phyloP scores from a whole-genome alignment of 2,113 vertebrate genomes.

The Zosterops lateralis region DNA sequence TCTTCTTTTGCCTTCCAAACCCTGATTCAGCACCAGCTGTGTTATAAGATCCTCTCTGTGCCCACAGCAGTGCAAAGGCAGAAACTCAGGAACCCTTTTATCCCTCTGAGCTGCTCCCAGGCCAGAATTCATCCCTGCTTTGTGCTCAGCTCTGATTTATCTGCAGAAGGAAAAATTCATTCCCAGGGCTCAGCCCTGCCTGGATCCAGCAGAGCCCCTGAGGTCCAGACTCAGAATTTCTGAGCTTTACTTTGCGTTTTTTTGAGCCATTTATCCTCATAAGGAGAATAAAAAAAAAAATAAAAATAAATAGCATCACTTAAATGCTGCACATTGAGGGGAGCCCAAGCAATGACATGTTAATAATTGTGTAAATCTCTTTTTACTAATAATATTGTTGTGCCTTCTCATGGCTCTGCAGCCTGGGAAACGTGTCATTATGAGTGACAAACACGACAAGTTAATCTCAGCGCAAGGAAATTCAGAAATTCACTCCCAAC shows the following conservation, averaged over 20 bases:
- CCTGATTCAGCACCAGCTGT: background rate
- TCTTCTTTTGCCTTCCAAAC: background rate
- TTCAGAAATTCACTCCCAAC: background rate
- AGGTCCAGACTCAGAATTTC: background rate
- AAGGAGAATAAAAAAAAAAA: background rate
- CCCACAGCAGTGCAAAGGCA: background rate
- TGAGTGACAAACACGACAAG: slow-evolving; percentile 40
- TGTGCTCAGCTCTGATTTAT: background rate
- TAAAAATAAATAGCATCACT: background rate
- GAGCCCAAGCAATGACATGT: background rate
- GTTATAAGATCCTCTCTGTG: background rate
- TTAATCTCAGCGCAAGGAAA: slow-evolving; percentile 4
- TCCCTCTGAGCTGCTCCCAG: background rate
- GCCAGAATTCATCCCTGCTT: background rate
- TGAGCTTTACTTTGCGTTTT: background rate
- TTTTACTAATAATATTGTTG: background rate
- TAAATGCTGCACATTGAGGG: background rate
- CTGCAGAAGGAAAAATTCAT: background rate
- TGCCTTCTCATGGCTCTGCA: background rate
- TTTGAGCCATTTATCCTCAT: background rate
- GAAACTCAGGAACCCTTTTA: accelerated
- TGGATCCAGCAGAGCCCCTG: background rate
- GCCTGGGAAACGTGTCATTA: background rate
- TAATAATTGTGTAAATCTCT: slow-evolving; percentile 1
- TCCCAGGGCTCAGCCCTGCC: background rate